Base-by-base conservation (phyloP, 1,140 invertebrate species). In the Tetragonula clypearis region DNA sequence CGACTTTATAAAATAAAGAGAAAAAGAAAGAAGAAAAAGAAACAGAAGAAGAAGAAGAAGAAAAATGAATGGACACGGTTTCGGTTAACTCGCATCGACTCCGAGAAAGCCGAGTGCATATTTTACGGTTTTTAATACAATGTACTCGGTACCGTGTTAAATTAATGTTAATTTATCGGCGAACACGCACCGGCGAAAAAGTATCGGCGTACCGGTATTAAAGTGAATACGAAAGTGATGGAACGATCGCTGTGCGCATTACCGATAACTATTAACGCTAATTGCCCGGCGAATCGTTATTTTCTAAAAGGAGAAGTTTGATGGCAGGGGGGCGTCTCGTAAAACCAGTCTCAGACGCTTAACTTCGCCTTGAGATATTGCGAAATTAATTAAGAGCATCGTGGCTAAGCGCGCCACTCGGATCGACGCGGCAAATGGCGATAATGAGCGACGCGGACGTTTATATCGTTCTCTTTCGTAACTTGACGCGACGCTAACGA, bases 331-430 rank as follows among this genome's bases (percentile, higher is more conserved):
- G 82, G 62, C 66, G 75, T 6, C 1, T 84, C 82, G 77, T 84
- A 84, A 84, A 84, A 69, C n/a, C 26, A 23, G 35, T 41, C 6
- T 55, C 60, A 30, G 41, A 73, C 9, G 82, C 65, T 84, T 72
- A 62, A 23, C 41, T 49, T 15, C 58, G 56, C 3, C 76, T 69
- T 72, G 82, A 79, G 82, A 30, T 72, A 84, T 84, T 84, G 66
- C 82, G 62, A 84, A 84, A 84, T 79, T 82, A 82, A 82, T 82
- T 84, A 84, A 84, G 82, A 84, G 66, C 82, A 75, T 79, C 66
- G 82, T 55, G 35, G 15, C 75, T 23, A 41, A 49, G 53, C 53
- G 62, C 73, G 17, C 17, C 26, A 14, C 35, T 17, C 5, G 75
- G 65, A 56, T 66, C 81, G 53, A 19, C 56, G 60, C 17, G 81